Percentiles rank a stretch among this genome's conserved stretches.
Conservation (phyloP, 2,113 vertebrate species). For the Daphoenositta chrysoptera region DNA sequence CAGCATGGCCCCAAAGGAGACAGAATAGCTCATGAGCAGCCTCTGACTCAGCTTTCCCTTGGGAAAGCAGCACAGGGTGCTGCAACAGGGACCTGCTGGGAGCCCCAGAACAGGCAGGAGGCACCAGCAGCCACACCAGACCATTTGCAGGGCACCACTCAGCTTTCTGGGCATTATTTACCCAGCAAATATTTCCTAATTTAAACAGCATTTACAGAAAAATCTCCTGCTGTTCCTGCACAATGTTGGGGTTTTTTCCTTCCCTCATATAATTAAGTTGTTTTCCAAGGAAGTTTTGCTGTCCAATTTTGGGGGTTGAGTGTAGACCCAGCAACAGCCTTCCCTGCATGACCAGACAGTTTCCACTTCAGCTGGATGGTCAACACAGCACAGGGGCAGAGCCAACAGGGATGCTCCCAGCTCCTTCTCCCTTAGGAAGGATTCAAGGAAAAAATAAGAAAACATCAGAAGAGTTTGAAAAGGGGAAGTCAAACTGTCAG, state of each 20-base stretch:
- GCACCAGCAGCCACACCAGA: neutral
- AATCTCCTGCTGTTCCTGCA: neutral
- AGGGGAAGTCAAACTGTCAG: neutral
- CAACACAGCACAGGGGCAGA: neutral
- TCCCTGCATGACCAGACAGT: accelerated
- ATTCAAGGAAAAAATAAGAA: neutral
- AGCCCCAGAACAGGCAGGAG: neutral
- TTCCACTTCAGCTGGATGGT: neutral
- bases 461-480: neutral
- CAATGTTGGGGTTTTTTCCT: accelerated
- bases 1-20: neutral
- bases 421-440: neutral
- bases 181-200: neutral
- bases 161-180: neutral
- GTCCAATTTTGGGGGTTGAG: accelerated
- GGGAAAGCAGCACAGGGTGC: neutral
- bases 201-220: neutral
- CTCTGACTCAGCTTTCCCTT: neutral
- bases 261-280: neutral
- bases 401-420: neutral
- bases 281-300: neutral
- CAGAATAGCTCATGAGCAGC: neutral
- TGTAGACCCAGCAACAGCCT: neutral
- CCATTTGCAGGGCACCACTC: neutral
- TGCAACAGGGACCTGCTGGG: neutral